Base-by-base conservation (phyloP, 1,140 invertebrate genomes). In the Hyposmocoma kahamanoa region DNA sequence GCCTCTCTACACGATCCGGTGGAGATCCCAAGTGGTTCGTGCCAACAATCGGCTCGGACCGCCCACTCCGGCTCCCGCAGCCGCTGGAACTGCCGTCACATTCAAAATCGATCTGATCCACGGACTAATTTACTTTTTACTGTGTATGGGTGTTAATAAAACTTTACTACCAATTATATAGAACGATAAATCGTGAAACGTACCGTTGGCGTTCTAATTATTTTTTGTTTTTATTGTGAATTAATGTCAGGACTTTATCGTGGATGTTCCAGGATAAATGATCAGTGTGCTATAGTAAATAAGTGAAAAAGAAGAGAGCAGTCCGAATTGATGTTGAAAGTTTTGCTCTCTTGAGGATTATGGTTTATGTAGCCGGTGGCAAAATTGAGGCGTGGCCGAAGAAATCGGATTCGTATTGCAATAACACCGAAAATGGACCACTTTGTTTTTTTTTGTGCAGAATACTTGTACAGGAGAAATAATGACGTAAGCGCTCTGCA, bases 21-120 rank as follows among this genome's bases (percentile, higher is more conserved):
- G 92, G 92, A 86, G 87, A 45, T 92, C 90, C 32, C 88, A 91
- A 56, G 87, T 89, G 17, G 88, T 89, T 10, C 75, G 79, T 11
- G 88, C 88, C n/a, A 90, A 90, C 55, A 90, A 77, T 11, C 73
- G 86, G 17, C 85, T 90, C 50, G 89, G 88, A n/a, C 87, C 87
- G 17, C 89, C 90, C 21, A 90, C 89, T 19, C 87, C 88, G 6
- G 86, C 87, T 13, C 88, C 89, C 6, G 89, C 90, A 44, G 88
- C 88, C 17, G 77, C 87, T 1, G 68, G 68, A 10, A 47, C 67
- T 34, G 52, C 59, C 28, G 47, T 42, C 32, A 18, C 28, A 32
- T 13, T 36, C 32, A 36, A 36, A 17, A 36, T 17, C 3, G 32
- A n/a, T 6, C 15, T 36, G 4, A 17, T 2, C 18, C 2, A 13